phyloP scores from a whole-genome alignment of 2,888 invertebrate species.

The Phasia obesa region DNA sequence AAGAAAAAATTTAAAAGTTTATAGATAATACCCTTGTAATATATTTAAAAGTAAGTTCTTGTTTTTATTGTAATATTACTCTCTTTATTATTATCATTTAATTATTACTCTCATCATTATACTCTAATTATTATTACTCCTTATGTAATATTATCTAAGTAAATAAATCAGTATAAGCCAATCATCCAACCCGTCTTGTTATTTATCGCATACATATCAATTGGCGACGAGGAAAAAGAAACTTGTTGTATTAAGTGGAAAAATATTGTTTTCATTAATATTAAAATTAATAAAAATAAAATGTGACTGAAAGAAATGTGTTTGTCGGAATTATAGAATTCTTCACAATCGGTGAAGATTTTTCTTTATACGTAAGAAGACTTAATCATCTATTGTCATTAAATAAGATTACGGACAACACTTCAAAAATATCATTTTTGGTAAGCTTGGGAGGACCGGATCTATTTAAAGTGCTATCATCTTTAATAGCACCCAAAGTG shows the following conservation, averaged over 20 bases:
- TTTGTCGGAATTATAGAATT: conserved; percentile 38
- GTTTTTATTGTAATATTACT: too few species aligned
- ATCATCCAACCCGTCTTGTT: background rate
- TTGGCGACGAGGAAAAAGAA: conserved; percentile 14
- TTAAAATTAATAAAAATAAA: background rate
- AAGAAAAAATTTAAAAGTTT: too few species aligned
- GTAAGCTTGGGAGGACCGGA: conserved; percentile 33
- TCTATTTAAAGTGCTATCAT: conserved; percentile 22
- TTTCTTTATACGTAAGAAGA: conserved; percentile 36
- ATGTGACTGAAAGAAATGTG: conserved; percentile 35
- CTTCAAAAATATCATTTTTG: conserved; percentile 24
- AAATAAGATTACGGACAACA: conserved; percentile 19
- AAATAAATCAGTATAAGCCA: background rate
- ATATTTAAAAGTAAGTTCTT: too few species aligned
- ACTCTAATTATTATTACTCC: too few species aligned
- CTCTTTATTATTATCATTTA: too few species aligned
- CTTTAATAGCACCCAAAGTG: conserved; percentile 29
- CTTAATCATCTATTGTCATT: conserved; percentile 32
- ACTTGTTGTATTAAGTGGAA: background rate
- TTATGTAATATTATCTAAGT: too few species aligned
- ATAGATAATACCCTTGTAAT: too few species aligned
- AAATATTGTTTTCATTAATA: background rate
- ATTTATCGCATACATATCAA: conserved; percentile 3
- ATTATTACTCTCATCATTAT: too few species aligned
- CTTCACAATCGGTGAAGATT: conserved; percentile 46